Evolutionary conservation across 92 coral and sea anemone genomes (phyloP).

Genomic region (Umimayanthus kanabou): DNA sequence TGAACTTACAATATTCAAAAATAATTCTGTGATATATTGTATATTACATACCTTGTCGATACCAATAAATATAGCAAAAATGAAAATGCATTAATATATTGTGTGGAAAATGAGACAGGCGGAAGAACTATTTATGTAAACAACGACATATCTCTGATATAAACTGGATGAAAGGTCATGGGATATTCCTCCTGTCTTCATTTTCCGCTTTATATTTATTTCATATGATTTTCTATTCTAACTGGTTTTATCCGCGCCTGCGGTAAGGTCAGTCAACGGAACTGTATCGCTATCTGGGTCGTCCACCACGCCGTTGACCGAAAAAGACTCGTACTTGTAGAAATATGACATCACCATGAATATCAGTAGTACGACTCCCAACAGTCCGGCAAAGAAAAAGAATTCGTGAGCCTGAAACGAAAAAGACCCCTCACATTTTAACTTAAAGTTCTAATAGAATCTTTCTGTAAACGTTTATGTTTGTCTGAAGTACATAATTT

Average conservation of each 20-base stretch:
- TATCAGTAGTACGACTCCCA: slow-evolving; percentile 72
- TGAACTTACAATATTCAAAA: background rate
- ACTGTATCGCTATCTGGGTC: slow-evolving; percentile 45
- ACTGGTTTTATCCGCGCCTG: background rate
- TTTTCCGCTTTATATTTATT: background rate
- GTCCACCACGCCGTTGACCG: slow-evolving; percentile 64
- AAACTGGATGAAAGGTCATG: background rate
- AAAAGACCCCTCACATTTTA: slow-evolving; percentile 9
- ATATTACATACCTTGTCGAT: background rate
- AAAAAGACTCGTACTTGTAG: slow-evolving; percentile 81
- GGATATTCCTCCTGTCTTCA: background rate
- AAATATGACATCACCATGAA: slow-evolving; percentile 87
- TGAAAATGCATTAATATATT: background rate
- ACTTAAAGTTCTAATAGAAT: background rate
- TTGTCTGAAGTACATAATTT: background rate
- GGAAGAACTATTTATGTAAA: too few species aligned
- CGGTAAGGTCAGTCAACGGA: slow-evolving; percentile 47
- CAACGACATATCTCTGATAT: background rate
- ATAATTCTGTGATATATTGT: background rate
- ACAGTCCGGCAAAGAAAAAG: slow-evolving; percentile 94
- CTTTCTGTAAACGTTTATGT: too few species aligned
- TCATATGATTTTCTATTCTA: background rate
- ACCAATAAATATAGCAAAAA: background rate
- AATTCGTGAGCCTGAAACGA: slow-evolving; percentile 82
- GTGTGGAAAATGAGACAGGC: background rate